phyloP scores from a whole-genome alignment of 2,888 invertebrate species.

The Hypsopygia costalis region DNA sequence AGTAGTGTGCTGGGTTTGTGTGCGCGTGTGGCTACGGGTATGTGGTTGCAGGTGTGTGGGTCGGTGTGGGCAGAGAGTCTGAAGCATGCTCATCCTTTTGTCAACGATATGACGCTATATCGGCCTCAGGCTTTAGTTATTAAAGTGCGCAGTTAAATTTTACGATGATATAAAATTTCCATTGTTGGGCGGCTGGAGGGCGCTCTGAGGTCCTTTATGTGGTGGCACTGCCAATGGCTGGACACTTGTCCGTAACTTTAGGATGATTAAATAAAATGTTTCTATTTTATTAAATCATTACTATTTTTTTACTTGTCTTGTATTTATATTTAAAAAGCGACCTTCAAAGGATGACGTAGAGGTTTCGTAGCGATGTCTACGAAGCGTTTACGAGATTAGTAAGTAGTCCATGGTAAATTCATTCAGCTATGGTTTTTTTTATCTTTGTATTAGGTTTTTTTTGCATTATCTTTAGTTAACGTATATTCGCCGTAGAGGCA shows the following conservation, averaged over 20 bases:
- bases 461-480: too few relatives aligned
- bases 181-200: conserved; percentile 51
- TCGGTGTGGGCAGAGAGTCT: conserved; percentile 38
- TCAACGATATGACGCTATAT: conserved; percentile 74
- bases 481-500: too few relatives aligned
- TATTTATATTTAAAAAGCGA: too few relatives aligned
- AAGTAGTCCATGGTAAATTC: too few relatives aligned
- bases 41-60: conserved; percentile 56
- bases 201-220: conserved; percentile 43
- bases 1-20: conserved; percentile 47
- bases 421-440: too few relatives aligned
- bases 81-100: conserved; percentile 66
- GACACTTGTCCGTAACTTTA: conserved; percentile 23
- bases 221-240: conserved; percentile 26
- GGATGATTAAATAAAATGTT: not conserved
- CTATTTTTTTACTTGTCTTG: not conserved
- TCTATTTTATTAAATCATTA: too few relatives aligned
- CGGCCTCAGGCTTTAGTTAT: conserved; percentile 72
- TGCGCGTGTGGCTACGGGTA: conserved; percentile 39
- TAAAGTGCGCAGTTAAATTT: conserved; percentile 73
- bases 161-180: conserved; percentile 66
- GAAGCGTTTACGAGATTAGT: not conserved
- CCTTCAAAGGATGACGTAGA: too few relatives aligned
- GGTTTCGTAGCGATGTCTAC: not conserved
- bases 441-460: too few relatives aligned